phyloP scores from a whole-genome alignment of 2,888 invertebrate genomes.

The Mimachlamys varia region DNA sequence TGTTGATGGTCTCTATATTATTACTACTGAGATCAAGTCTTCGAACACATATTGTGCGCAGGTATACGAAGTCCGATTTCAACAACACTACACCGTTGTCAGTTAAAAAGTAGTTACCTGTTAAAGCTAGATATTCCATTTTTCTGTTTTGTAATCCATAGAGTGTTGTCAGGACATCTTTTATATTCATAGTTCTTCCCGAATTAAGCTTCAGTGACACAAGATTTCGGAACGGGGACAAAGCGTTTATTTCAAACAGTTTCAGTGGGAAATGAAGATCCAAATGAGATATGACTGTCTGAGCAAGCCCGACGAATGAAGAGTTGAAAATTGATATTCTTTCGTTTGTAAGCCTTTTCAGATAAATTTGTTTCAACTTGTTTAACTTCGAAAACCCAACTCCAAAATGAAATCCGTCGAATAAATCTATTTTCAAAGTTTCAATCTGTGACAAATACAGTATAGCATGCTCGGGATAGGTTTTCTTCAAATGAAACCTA shows the following conservation, averaged over 20 bases:
- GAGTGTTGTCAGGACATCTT: not conserved
- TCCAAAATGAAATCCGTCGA: not conserved
- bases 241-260: not conserved
- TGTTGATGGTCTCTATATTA: not conserved
- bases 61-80: not conserved
- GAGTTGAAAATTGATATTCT: not conserved
- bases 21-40: not conserved
- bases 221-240: not conserved
- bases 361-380: not conserved
- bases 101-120: not conserved
- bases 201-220: not conserved
- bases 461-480: not conserved
- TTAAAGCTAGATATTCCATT: not conserved
- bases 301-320: not conserved
- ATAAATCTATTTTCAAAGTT: not conserved
- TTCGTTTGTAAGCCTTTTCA: not conserved
- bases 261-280: not conserved
- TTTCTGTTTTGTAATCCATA: not conserved
- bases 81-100: not conserved
- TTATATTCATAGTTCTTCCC: not conserved
- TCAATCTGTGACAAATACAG: not conserved
- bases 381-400: not conserved
- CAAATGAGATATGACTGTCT: not conserved
- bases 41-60: not conserved
- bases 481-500: not conserved